These are phyloP conservation scores for Cyclargus thomasi DNA, from an alignment of 1,140 invertebrate genomes.

Conservation along the genomic window DNA sequence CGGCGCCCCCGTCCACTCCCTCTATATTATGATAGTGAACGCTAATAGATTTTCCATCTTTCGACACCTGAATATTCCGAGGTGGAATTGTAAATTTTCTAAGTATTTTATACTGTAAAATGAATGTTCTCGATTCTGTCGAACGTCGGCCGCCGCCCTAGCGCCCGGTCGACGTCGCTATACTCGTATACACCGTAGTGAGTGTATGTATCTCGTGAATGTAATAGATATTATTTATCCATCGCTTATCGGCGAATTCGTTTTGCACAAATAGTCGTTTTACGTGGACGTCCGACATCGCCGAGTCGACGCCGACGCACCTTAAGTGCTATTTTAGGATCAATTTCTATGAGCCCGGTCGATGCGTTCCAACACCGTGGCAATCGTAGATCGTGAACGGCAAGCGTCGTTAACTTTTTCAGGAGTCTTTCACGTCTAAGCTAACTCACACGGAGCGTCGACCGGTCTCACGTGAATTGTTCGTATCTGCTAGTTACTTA, in stretches of 20 bases:
- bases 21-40: constrained; percentile 26
- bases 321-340: constrained; percentile 7
- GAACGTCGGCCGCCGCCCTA: constrained; percentile 46
- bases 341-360: constrained; percentile 21
- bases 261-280: constrained; percentile 55
- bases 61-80: constrained; percentile 44
- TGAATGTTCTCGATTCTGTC: constrained; percentile 58
- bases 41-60: constrained; percentile 36
- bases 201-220: constrained; percentile 33
- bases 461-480: background rate
- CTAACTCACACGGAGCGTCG: background rate
- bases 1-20: constrained; percentile 20
- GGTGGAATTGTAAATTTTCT: constrained; percentile 69
- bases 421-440: background rate
- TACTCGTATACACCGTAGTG: constrained; percentile 39
- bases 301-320: constrained; percentile 7
- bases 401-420: background rate
- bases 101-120: constrained; percentile 71
- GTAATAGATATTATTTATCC: constrained; percentile 35
- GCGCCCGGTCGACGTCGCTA: constrained; percentile 34
- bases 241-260: constrained; percentile 35
- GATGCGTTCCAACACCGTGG: constrained; percentile 12
- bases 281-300: constrained; percentile 23
- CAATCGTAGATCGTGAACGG: background rate
- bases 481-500: constrained; percentile 1